These are phyloP conservation scores for Rhagophthalmus giganteus DNA, from an alignment of 2,888 invertebrate genomes.

Conservation along the genomic window DNA sequence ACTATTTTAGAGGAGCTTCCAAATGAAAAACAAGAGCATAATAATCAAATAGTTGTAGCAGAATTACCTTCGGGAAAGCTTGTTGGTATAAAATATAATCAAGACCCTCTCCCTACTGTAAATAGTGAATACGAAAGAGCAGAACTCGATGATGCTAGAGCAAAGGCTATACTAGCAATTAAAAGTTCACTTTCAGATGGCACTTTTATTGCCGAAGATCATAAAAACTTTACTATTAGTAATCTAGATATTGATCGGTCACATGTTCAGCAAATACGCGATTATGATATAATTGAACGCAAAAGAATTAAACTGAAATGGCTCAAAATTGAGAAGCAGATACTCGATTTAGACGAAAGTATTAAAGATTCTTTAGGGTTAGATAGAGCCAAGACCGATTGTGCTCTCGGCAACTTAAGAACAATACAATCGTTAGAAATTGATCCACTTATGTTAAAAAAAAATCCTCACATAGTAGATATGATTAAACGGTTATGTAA, in stretches of 20 bases:
- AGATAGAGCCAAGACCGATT: slow-evolving; percentile 71
- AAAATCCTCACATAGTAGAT: slow-evolving; percentile 77
- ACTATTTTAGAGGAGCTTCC: slow-evolving; percentile 37
- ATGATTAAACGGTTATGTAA: slow-evolving; percentile 74
- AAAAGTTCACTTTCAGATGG: slow-evolving; percentile 57
- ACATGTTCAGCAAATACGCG: slow-evolving; percentile 59
- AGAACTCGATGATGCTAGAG: slow-evolving; percentile 68
- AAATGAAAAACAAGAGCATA: slow-evolving; percentile 39
- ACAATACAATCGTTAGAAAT: slow-evolving; percentile 61
- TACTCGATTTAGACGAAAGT: slow-evolving; percentile 67
- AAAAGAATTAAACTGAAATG: slow-evolving; percentile 63
- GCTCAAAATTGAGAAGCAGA: slow-evolving; percentile 66
- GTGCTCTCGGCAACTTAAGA: slow-evolving; percentile 71
- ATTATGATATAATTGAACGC: slow-evolving; percentile 60
- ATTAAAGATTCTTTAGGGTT: slow-evolving; percentile 69
- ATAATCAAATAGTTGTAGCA: slow-evolving; percentile 63
- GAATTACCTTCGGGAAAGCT: slow-evolving; percentile 66
- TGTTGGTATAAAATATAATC: slow-evolving; percentile 69
- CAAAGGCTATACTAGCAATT: slow-evolving; percentile 63
- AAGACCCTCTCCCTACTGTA: slow-evolving; percentile 62
- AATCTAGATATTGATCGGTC: slow-evolving; percentile 65
- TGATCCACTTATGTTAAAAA: slow-evolving; percentile 76
- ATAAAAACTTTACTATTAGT: slow-evolving; percentile 56
- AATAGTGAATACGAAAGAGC: slow-evolving; percentile 63
- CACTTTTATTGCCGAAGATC: slow-evolving; percentile 26